Conservation (phyloP, 2,113 vertebrate genomes). For the Conger conger region DNA sequence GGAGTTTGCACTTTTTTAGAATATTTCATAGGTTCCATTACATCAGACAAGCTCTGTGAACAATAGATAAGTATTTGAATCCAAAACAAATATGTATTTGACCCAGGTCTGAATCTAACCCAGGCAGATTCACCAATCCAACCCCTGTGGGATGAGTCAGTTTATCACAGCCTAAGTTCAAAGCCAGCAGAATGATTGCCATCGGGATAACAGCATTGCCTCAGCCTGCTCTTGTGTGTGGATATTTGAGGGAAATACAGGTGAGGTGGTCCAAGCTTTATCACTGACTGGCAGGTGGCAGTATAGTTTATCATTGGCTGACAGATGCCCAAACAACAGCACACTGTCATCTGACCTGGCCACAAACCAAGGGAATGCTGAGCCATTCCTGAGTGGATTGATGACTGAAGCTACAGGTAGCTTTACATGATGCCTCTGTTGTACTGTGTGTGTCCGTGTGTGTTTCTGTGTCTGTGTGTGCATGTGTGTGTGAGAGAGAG, state of each 20-base stretch:
- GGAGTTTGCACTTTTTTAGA: no score
- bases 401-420: background rate
- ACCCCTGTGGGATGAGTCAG: no score
- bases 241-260: constrained; percentile 63
- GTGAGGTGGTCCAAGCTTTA: constrained; percentile 64
- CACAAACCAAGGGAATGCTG: background rate
- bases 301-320: background rate
- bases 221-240: background rate
- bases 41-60: no score
- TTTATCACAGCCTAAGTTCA: no score
- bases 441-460: background rate
- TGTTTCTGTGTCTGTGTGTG: background rate
- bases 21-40: no score
- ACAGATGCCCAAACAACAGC: constrained; percentile 40
- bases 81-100: no score
- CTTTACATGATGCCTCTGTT: background rate
- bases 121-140: no score
- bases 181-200: background rate
- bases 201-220: background rate
- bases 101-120: no score
- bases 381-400: background rate
- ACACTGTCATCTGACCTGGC: background rate
- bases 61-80: no score
- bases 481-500: background rate
- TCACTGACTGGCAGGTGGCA: constrained; percentile 56